Evolutionary conservation across 2,888 invertebrate genomes (phyloP), one percentile per base, ranked within the genome.

Genomic region (Cryptosula pallasiana): DNA sequence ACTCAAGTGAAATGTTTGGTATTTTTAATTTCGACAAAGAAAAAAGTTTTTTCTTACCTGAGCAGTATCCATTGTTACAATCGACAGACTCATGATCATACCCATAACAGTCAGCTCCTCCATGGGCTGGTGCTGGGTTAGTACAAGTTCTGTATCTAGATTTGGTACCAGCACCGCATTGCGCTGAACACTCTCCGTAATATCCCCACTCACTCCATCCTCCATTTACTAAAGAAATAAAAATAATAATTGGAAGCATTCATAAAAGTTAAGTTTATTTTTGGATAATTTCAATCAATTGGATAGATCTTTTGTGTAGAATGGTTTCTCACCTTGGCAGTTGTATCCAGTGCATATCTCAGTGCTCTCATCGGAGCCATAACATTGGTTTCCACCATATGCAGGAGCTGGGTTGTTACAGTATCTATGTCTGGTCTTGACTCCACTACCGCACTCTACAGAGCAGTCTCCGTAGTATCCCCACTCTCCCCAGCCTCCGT

Each of bases 401-500:
- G 79, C 73, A 1, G 82, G 80, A 13, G 74, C 73, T 0, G 81
- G 81, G 70, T 78, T 79, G 75, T 81, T 77, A 75, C 82, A 82
- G 0, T 72, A 73, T 25, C 82, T 76, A 13, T 75, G 74, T 71
- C 80, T 76, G 27, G 77, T 76, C 57, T 77, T 75, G 55, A 74
- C 69, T 3, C 81, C 81, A 1, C 73, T 72, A 0, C 81, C 82
- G 72, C 82, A 83, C 2, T 79, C 78, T 23, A 78, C 78, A 0
- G 78, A 75, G 74, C 81, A 82, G 1, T 69, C 29, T 5, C 78
- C 75, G 80, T 80, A 83, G 0, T 75, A 74, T 13, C 75, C 75
- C 82, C 82, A 83, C 23, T 75, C 69, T 0, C 80, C 79, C 82
- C 82, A 83, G 0, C 78, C 80, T 16, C 81, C 81, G 69, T 82